Conservation (phyloP, 2,888 invertebrate species). For the Tipula lateralis region DNA sequence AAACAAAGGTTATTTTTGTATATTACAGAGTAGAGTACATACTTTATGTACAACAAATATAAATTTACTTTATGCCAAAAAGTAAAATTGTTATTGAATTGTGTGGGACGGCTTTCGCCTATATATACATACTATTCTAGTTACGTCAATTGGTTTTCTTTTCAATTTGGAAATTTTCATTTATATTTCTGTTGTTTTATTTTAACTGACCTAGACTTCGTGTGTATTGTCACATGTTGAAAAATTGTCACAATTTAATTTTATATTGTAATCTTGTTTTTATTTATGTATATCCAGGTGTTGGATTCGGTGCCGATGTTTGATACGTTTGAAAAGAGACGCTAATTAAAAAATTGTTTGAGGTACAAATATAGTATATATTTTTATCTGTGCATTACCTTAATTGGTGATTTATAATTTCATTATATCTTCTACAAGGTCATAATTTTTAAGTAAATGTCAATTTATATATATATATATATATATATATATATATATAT, state of each 20-base stretch:
- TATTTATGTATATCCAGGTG: not conserved
- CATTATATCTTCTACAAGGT: not conserved
- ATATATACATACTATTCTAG: not conserved
- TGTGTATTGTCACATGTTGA: not conserved
- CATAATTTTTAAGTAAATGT: not conserved
- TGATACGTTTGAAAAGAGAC: not conserved
- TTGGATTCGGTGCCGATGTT: not conserved
- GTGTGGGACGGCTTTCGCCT: not conserved
- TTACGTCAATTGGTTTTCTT: slow-evolving; percentile 11
- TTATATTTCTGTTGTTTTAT: not conserved
- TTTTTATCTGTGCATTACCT: not conserved
- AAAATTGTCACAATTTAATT: not conserved
- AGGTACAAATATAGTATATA: not conserved
- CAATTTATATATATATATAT: not conserved
- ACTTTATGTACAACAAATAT: not conserved
- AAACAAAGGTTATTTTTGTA: not conserved
- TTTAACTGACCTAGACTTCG: slow-evolving; percentile 24
- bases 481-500: not conserved
- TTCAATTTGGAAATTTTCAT: not conserved
- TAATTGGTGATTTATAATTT: not conserved
- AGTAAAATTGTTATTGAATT: not conserved
- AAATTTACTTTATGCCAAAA: slow-evolving; percentile 7
- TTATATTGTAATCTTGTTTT: not conserved
- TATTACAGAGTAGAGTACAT: not conserved
- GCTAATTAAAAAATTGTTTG: not conserved